Evolutionary conservation across 2,888 invertebrate genomes (phyloP), one percentile per base, ranked within the genome.

Genomic region (Drepanosiphum platanoidis): DNA sequence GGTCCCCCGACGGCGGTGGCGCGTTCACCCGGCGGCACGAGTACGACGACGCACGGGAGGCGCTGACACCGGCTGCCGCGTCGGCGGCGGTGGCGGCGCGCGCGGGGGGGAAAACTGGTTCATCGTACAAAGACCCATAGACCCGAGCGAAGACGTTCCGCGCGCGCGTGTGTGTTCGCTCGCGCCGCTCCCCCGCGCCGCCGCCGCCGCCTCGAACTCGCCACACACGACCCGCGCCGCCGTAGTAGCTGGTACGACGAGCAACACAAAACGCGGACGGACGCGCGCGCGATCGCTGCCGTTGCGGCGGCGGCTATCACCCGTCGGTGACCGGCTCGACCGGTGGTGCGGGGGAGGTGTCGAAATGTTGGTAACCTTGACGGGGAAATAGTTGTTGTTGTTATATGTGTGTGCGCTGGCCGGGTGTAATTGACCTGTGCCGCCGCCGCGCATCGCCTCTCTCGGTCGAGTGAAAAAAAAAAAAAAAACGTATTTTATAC

Each of bases 311-410:
- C 52, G 70, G 68, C 52, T 75, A 75, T 82, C 80, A 61, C 74
- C 74, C 82, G 87, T 66, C 66, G n/a, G 70, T 27, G 11, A 42
- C 39, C 42, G 86, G 71, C 80, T 70, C 86, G 75, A n/a, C 22
- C 39, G 64, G 70, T 46, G 86, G 58, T 64, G 77, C 81, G 86
- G 86, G 78, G 79, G 82, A 86, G 81, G 86, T 70, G 82, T 87
- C 68, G 71, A 80, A 80, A 86, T 78, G 84, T 84, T 84, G 84
- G 84, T 84, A 84, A 84, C 84, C 84, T 84, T 84, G 84, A 77
- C 84, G 68, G 68, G 84, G 36, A 84, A 84, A 84, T 84, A 77
- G 77, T 84, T 84, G 83, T 83, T 82, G 70, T n/a, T n/a, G n/a
- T n/a, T n/a, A n/a, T n/a, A n/a, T 34, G 52, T 70, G 80, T 52